phyloP scores from a whole-genome alignment of 1,140 invertebrate species.

The Medauroidea extradentata region DNA sequence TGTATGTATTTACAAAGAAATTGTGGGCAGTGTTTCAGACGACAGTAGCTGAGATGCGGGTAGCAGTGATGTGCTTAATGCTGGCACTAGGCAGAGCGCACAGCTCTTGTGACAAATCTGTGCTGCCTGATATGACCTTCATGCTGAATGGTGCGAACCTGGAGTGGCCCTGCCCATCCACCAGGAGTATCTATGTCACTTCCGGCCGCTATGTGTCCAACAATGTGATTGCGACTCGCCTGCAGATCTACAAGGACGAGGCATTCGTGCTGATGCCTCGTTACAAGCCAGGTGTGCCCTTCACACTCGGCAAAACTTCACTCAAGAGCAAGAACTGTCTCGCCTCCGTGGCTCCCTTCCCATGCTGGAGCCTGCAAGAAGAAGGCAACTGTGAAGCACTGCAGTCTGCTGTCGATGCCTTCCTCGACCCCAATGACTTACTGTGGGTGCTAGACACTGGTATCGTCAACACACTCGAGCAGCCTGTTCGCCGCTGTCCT shows the following conservation, averaged over 20 bases:
- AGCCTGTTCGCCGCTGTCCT: slow-evolving; percentile 55
- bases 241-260: slow-evolving; percentile 53
- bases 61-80: too few species aligned
- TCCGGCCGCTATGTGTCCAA: slow-evolving; percentile 52
- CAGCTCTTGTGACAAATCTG: slow-evolving; percentile 22
- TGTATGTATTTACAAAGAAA: too few species aligned
- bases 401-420: slow-evolving; percentile 56
- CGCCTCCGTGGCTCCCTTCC: slow-evolving; percentile 49
- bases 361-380: slow-evolving; percentile 57
- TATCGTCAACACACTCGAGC: slow-evolving; percentile 57
- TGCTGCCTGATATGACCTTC: slow-evolving; percentile 31
- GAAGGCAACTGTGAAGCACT: slow-evolving; percentile 57
- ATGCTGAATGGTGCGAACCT: slow-evolving; percentile 47
- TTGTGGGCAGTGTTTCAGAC: too few species aligned
- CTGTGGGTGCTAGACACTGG: slow-evolving; percentile 65
- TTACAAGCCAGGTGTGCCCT: slow-evolving; percentile 54
- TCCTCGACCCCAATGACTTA: slow-evolving; percentile 52
- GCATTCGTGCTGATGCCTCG: slow-evolving; percentile 54
- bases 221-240: slow-evolving; percentile 56
- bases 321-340: slow-evolving; percentile 42
- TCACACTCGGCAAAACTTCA: slow-evolving; percentile 53
- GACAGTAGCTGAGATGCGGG: too few species aligned
- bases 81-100: too few species aligned
- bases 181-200: slow-evolving; percentile 53
- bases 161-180: slow-evolving; percentile 52